Base-by-base conservation (phyloP, 2,113 vertebrate species). In the Microtus ochrogaster region DNA sequence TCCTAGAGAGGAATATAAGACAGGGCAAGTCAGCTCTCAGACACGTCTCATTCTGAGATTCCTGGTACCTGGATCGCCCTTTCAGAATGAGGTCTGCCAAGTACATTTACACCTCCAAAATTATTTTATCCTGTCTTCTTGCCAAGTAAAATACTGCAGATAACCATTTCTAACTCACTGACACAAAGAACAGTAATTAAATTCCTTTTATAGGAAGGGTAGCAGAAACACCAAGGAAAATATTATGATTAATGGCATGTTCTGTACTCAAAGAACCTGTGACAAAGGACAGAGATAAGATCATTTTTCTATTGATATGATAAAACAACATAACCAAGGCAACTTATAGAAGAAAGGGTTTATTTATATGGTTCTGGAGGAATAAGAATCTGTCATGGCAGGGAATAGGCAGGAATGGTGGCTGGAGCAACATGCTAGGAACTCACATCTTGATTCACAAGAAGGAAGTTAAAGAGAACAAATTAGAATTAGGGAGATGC, bases 111-210 rank as follows among this genome's bases (percentile, higher is more conserved):
- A 77, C 79, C 49, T 90, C 47, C 92, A 87, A 78, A 90, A 90
- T 91, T 70, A 84, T 77, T 88, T 86, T n/a, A 61, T 94, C 58
- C 70, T 88, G 84, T 66, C 90, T 95, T 95, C 39, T 76, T 84
- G 74, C 44, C 16, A 70, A 96, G 55, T 91, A 70, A 97, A 95
- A 95, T 66, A 90, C 12, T 82, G 68, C 22, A 33, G n/a, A 47
- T 68, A 92, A 55, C 39, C 30, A 33, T 52, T 82, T 89, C 63
- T 12, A 63, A 93, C 86, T 92, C 91, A 94, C 82, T 83, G 66
- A 88, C 52, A 90, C 28, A 90, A 74, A 96, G 94, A 92, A 78
- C 84, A 92, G 81, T 96, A 94, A 97, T 94, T 94, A 90, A 97
- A 90, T 89, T 94, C 52, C 61, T 92, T 61, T 90, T 94, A 73